phyloP scores from a whole-genome alignment of 2,888 invertebrate genomes.

The Oscheius sp. region DNA sequence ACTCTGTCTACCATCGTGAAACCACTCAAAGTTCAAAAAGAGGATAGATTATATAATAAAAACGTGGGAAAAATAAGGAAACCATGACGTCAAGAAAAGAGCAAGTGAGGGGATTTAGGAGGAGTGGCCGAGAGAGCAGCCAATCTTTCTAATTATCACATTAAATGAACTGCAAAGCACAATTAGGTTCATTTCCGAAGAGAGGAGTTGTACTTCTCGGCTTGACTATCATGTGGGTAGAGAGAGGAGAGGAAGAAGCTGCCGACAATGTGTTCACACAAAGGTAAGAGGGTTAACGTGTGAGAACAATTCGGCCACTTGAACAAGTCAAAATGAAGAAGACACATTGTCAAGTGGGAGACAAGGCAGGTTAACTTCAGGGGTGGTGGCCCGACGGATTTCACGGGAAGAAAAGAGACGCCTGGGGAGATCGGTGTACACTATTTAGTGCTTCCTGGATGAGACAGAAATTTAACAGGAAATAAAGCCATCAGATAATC shows the following conservation, averaged over 20 bases:
- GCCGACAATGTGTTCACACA: neutral
- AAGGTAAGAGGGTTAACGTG: neutral
- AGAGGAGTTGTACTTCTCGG: too few relatives aligned
- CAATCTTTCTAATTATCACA: constrained; percentile 37
- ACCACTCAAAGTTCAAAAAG: too few relatives aligned
- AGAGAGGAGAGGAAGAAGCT: neutral
- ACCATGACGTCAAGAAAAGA: constrained; percentile 29
- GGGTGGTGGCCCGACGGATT: too few relatives aligned
- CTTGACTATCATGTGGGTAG: too few relatives aligned
- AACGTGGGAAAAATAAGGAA: constrained; percentile 12
- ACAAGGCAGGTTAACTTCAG: neutral
- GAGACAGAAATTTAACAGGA: neutral
- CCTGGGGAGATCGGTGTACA: neutral
- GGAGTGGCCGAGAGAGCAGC: constrained; percentile 27
- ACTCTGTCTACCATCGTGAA: too few relatives aligned
- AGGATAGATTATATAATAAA: neutral
- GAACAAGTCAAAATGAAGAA: constrained; percentile 26
- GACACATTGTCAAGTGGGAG: constrained; percentile 17
- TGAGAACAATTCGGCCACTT: constrained; percentile 18
- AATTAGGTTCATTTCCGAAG: constrained; percentile 19
- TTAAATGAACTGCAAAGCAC: constrained; percentile 33
- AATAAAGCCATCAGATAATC: too few relatives aligned
- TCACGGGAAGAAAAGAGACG: too few relatives aligned
- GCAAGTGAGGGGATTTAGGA: constrained; percentile 27
- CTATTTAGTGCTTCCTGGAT: neutral